These are phyloP conservation scores for Anastrepha obliqua DNA, from an alignment of 1,140 invertebrate genomes.

Conservation along the genomic window DNA sequence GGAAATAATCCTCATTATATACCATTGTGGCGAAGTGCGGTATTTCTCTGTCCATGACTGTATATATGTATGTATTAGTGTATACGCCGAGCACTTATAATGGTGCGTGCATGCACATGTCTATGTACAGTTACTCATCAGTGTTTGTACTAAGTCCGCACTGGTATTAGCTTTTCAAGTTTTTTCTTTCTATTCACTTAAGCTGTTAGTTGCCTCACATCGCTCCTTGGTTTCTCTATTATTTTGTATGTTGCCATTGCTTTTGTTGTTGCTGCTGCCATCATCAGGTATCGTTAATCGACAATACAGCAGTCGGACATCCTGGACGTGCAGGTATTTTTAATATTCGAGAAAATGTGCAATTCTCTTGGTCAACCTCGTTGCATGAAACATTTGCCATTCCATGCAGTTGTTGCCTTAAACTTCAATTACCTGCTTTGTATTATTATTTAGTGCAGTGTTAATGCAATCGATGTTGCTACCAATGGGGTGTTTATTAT, in stretches of 20 bases:
- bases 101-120: not conserved
- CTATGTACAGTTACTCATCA: not conserved
- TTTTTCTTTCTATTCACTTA: not conserved
- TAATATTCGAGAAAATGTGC: not conserved
- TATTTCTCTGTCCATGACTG: no score
- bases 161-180: not conserved
- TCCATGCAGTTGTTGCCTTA: not conserved
- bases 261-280: not conserved
- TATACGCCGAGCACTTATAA: no score
- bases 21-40: no score
- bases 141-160: no score
- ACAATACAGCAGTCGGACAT: not conserved
- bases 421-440: not conserved
- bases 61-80: no score
- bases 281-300: not conserved
- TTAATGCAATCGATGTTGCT: constrained; percentile 20
- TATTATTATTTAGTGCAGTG: constrained; percentile 14
- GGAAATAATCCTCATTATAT: no score
- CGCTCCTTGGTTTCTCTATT: not conserved
- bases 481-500: constrained; percentile 22
- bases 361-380: not conserved
- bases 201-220: not conserved
- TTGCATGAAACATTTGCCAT: not conserved
- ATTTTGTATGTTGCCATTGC: not conserved
- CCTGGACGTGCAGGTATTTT: not conserved